A percentile compares a stretch with the other conserved stretches of the same genome.
Conservation (phyloP, 2,113 vertebrate species). For the Perca fluviatilis region DNA sequence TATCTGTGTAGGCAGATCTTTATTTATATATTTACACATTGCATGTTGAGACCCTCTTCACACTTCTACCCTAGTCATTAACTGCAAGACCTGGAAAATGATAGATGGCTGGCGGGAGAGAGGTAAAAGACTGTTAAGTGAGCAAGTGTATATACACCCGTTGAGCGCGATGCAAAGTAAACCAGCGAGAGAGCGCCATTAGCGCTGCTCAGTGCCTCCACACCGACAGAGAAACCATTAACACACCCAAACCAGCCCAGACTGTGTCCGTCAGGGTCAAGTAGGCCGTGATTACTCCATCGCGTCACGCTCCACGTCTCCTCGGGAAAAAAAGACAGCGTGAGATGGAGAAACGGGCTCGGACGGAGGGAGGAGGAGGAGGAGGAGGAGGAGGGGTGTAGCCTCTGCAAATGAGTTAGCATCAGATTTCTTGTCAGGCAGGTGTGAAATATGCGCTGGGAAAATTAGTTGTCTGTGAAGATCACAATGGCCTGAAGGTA, state of each 20-base stretch:
- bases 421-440: conserved; percentile 51
- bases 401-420: conserved; percentile 32
- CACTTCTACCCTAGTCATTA: conserved; percentile 33
- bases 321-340: background rate
- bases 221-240: conserved; percentile 40
- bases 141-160: background rate
- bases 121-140: conserved; percentile 18
- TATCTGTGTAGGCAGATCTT: background rate
- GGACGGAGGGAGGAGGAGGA: no score
- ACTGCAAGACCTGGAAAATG: conserved; percentile 22
- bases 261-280: conserved; percentile 37
- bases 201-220: conserved; percentile 13
- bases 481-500: conserved; percentile 24
- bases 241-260: background rate
- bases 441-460: conserved; percentile 47
- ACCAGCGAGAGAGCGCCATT: background rate
- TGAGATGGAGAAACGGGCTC: background rate
- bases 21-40: conserved; percentile 34
- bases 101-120: conserved; percentile 7
- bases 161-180: background rate
- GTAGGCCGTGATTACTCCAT: conserved; percentile 22
- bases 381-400: background rate
- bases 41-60: conserved; percentile 14
- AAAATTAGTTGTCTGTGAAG: conserved; percentile 58
- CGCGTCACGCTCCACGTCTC: background rate